Evolutionary conservation across 2,888 invertebrate species (phyloP).

Genomic region (Melanophora roralis): DNA sequence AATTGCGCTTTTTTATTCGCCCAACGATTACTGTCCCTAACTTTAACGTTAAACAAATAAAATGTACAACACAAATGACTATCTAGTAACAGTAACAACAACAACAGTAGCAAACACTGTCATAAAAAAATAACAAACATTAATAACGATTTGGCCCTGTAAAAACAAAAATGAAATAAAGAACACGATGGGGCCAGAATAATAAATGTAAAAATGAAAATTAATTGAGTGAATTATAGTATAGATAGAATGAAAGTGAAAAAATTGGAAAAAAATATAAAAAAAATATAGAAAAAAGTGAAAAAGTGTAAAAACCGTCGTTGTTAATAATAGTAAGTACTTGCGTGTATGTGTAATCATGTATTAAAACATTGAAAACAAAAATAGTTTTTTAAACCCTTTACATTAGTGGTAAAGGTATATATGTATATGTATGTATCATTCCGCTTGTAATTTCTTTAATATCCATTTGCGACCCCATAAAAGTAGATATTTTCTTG

Average conservation of each 20-base stretch:
- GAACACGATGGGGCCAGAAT: slow-evolving; percentile 10
- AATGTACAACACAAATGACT: slow-evolving; percentile 29
- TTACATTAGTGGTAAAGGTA: no score
- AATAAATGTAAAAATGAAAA: slow-evolving; percentile 38
- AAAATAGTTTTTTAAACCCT: no score
- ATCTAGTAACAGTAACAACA: slow-evolving; percentile 7
- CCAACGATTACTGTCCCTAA: slow-evolving; percentile 11
- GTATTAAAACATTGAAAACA: no score
- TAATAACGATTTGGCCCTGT: slow-evolving; percentile 42
- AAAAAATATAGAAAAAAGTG: slow-evolving; percentile 21
- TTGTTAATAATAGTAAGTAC: slow-evolving; percentile 16
- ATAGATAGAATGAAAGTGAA: slow-evolving; percentile 41
- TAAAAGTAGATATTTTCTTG: no score
- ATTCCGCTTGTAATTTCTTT: no score
- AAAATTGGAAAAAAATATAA: slow-evolving; percentile 22
- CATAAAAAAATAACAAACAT: slow-evolving; percentile 29
- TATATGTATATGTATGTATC: no score
- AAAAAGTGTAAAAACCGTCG: slow-evolving; percentile 44
- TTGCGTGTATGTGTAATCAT: neutral
- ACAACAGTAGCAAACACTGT: slow-evolving; percentile 4
- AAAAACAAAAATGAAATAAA: slow-evolving; percentile 4
- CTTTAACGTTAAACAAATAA: slow-evolving; percentile 2
- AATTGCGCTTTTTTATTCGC: slow-evolving; percentile 23
- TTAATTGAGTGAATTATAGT: neutral
- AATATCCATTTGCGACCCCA: no score